Evolutionary conservation across 2,888 invertebrate genomes (phyloP), one percentile per base, ranked within the genome.

Genomic region (Bembecia ichneumoniformis): DNA sequence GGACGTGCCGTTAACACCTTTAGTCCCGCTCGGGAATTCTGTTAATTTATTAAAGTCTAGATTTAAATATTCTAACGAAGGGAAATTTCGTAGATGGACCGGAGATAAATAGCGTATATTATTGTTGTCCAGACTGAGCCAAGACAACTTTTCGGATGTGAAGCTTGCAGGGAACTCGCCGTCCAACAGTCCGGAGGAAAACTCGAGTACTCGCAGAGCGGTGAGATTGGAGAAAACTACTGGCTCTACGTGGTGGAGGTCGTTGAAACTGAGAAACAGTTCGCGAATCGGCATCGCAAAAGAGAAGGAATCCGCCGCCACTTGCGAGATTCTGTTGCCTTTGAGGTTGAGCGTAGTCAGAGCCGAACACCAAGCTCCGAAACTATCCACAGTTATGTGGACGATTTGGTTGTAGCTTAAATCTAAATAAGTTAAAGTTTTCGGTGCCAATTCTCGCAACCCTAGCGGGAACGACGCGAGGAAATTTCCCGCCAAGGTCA

Each of bases 231-330:
- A 80, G 65, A 96, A 93, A 0, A 93, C 91, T 56, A 91, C 89
- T 0, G 90, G 87, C 60, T 93, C 92, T 48, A 96, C 89, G 55
- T 91, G 90, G 52, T 91, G 89, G 47, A 97, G 88, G 57, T 93
- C 92, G 71, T 96, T 97, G 72, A 96, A 96, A 60, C 96, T 95
- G 48, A 97, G 82, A 66, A 93, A 92, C 11, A 97, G 88, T 75
- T 96, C 96, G 52, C 93, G 92, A 51, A 97, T 87, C 54, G 92
- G 90, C 10, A 90, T 88, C n/a, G 93, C 80, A 3, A 90, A 90
- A 47, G 89, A 88, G 64, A 95, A 93, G 3, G 91, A 87, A 49
- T 89, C 89, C n/a, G 88, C 77, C 44, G 89, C 86, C 16, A 92
- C 69, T 60, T 86, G 90, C 3, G 91, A 90, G 17, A 96, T 89